These are phyloP conservation scores for Ephialtes manifestator DNA, from an alignment of 2,888 invertebrate species.

Conservation along the genomic window DNA sequence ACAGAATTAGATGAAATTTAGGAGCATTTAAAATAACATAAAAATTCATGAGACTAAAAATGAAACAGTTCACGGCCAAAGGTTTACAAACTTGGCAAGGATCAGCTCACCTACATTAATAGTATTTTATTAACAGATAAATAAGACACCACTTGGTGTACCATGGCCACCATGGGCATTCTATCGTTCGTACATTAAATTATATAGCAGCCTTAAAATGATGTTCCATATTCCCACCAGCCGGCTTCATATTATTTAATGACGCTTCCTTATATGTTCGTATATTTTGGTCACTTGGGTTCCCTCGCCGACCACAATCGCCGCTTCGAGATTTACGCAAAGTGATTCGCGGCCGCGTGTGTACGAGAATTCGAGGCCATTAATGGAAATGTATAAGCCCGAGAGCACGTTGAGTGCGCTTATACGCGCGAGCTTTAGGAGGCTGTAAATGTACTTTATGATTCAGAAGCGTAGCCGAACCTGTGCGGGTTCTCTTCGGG, in stretches of 20 bases:
- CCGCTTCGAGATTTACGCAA: constrained; percentile 48
- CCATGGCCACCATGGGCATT: not conserved
- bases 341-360: constrained; percentile 38
- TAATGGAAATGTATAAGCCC: constrained; percentile 43
- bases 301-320: constrained; percentile 22
- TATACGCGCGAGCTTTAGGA: constrained; percentile 51
- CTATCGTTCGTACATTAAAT: not conserved
- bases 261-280: constrained; percentile 28
- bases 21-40: no score
- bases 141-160: not conserved
- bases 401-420: constrained; percentile 20
- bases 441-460: constrained; percentile 57
- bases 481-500: constrained; percentile 35
- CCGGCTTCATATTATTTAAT: constrained; percentile 2
- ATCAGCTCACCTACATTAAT: no score
- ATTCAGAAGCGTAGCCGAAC: constrained; percentile 42
- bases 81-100: no score
- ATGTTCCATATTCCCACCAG: not conserved
- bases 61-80: no score
- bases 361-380: constrained; percentile 38
- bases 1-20: no score
- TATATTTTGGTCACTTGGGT: constrained; percentile 29
- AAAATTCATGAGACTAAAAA: no score
- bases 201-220: not conserved
- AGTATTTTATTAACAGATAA: not conserved